Conservation (phyloP, 2,113 vertebrate genomes). For the Serinus canaria region DNA sequence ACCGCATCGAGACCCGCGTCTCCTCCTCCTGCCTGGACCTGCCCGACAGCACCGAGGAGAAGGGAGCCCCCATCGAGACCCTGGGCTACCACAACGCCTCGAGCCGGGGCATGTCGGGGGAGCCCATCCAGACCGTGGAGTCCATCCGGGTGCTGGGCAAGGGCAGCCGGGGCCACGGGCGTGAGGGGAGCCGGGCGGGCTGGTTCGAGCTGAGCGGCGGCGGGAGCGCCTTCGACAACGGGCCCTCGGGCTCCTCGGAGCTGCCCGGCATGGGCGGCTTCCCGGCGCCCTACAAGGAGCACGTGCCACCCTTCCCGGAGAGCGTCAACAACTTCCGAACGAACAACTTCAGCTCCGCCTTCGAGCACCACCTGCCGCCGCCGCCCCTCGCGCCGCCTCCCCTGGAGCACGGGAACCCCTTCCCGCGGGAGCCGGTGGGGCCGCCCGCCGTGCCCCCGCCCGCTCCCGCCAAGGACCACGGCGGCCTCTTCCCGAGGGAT, state of each 20-base stretch:
- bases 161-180: slow-evolving; percentile 77
- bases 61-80: slow-evolving; percentile 89
- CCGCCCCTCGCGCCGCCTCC: slow-evolving; percentile 39
- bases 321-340: slow-evolving; percentile 72
- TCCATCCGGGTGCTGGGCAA: slow-evolving; percentile 88
- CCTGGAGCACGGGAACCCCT: slow-evolving; percentile 70
- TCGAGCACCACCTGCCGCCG: slow-evolving; percentile 69
- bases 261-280: slow-evolving; percentile 69
- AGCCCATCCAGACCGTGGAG: slow-evolving; percentile 95
- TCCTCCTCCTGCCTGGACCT: slow-evolving; percentile 79
- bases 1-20: slow-evolving; percentile 91
- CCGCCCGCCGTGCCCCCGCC: slow-evolving; percentile 47
- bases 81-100: slow-evolving; percentile 80
- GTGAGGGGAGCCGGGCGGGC: slow-evolving; percentile 73
- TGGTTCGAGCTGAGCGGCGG: slow-evolving; percentile 75
- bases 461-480: slow-evolving; percentile 68
- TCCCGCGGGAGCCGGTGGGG: slow-evolving; percentile 68
- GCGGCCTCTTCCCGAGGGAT: slow-evolving; percentile 71
- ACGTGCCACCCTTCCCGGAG: slow-evolving; percentile 69
- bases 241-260: slow-evolving; percentile 68
- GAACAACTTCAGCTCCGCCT: slow-evolving; percentile 66
- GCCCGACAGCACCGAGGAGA: slow-evolving; percentile 80
- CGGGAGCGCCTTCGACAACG: slow-evolving; percentile 70
- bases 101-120: slow-evolving; percentile 81
- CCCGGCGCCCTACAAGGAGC: slow-evolving; percentile 75